phyloP scores from a whole-genome alignment of 2,888 invertebrate genomes.

The Eupeodes luniger region DNA sequence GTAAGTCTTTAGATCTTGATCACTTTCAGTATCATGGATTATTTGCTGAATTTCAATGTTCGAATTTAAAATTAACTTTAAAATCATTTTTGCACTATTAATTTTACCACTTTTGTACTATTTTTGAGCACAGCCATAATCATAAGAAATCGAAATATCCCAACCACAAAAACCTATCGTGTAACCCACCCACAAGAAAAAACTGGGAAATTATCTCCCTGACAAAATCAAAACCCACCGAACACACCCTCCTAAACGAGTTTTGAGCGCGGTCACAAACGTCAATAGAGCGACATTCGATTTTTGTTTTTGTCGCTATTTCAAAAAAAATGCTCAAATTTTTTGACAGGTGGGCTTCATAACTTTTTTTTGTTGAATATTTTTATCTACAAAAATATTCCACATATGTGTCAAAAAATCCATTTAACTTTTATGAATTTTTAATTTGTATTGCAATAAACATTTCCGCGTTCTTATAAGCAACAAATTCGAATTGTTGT shows the following conservation, averaged over 20 bases:
- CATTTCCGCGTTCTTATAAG: neutral
- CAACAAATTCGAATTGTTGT: constrained; percentile 52
- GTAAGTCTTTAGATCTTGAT: no score
- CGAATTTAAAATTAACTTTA: no score
- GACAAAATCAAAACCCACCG: neutral
- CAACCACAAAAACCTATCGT: neutral
- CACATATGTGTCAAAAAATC: constrained; percentile 4
- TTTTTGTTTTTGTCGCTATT: constrained; percentile 60
- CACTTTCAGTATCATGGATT: no score
- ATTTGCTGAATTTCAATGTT: no score
- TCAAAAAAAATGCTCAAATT: constrained; percentile 49
- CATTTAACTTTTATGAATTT: constrained; percentile 9
- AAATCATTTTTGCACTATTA: no score
- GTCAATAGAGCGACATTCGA: constrained; percentile 53
- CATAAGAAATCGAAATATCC: no score
- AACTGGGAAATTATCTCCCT: constrained; percentile 9
- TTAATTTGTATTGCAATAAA: neutral
- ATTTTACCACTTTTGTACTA: no score
- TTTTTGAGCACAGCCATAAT: no score
- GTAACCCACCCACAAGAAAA: neutral
- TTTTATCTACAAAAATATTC: constrained; percentile 20
- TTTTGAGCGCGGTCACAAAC: constrained; percentile 15
- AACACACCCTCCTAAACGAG: constrained; percentile 10
- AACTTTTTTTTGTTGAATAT: constrained; percentile 24
- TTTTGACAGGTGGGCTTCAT: constrained; percentile 4